phyloP scores from a whole-genome alignment of 2,797 vertebrate species.

The Phataginus tetradactyla region DNA sequence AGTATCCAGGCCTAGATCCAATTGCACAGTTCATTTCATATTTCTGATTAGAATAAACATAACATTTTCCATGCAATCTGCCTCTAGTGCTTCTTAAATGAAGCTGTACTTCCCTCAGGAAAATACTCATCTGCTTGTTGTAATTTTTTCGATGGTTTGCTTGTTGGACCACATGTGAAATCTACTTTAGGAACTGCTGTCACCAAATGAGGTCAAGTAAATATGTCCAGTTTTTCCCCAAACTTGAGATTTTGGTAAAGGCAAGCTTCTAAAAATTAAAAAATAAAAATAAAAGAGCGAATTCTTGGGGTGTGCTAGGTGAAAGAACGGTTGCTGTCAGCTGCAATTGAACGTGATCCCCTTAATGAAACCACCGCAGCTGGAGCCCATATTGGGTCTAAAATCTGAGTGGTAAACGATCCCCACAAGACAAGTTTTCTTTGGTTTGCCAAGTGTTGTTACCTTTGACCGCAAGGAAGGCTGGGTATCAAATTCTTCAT shows the following conservation, averaged over 20 bases:
- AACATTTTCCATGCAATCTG: slow-evolving; percentile 77
- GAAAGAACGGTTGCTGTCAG: slow-evolving; percentile 50
- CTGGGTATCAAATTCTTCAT: slow-evolving; percentile 85
- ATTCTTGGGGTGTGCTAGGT: slow-evolving; percentile 56
- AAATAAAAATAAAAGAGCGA: background rate
- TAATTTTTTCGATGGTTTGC: slow-evolving; percentile 83
- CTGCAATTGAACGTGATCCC: background rate
- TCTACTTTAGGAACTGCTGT: slow-evolving; percentile 76
- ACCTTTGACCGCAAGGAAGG: slow-evolving; percentile 84
- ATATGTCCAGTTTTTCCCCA: slow-evolving; percentile 25
- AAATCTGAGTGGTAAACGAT: background rate
- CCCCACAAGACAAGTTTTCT: background rate
- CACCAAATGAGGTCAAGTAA: slow-evolving; percentile 79
- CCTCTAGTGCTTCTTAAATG: slow-evolving; percentile 75
- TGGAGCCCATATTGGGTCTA: slow-evolving; percentile 47
- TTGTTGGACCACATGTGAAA: slow-evolving; percentile 83
- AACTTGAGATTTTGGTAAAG: slow-evolving; percentile 20
- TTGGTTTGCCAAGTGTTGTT: slow-evolving; percentile 56
- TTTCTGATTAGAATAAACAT: slow-evolving; percentile 77
- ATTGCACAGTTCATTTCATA: slow-evolving; percentile 17
- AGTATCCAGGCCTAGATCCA: background rate
- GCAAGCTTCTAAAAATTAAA: slow-evolving; percentile 69
- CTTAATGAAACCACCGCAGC: background rate
- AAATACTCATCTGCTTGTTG: slow-evolving; percentile 83
- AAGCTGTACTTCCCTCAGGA: slow-evolving; percentile 74